Evolutionary conservation across 2,888 invertebrate genomes (phyloP), one percentile per base, ranked within the genome.

Genomic region (Ashinkailepas kermadecensis): DNA sequence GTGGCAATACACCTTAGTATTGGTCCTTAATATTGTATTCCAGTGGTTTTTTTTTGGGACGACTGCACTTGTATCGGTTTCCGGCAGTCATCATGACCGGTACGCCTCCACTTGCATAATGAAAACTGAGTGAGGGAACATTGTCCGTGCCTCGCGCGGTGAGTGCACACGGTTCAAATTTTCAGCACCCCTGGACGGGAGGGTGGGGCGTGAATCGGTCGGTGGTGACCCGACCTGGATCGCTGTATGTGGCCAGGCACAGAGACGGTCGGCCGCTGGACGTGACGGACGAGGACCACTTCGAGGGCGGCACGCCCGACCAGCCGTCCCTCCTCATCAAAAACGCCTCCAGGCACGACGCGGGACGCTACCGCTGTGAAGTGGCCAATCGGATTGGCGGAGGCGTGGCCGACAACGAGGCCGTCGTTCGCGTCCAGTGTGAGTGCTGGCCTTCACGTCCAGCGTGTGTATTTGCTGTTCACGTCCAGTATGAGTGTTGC

Each of bases 341-440:
- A 85, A 92, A 94, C 85, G 91, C 95, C 0, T 90, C 91, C 4
- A 91, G 94, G 15, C 89, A 89, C 0, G 96, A 97, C 87, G 92
- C 93, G 88, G 97, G 96, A 81, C 92, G 92, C 86, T 97, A 97
- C 88, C 91, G 92, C 57, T 97, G 96, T 86, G 89, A 92, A 83
- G 90, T 96, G 80, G 90, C 91, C 84, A 97, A 97, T 87, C 90
- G 90, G 58, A 93, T 95, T 80, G 92, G 92, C 15, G 90, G 91
- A 84, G 93, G 95, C 15, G 91, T 92, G n/a, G 92, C 92, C 65
- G 90, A 89, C 85, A 92, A 92, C 67, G 90, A 89, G 85, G 92
- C 94, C 82, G 91, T 91, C 85, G 92, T 96, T 81, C 93, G 94
- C 86, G 93, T 96, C 13, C 90, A 93, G 83, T 95, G 96, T 96